Conservation (phyloP, 2,888 invertebrate species). For the Agrochola lota region DNA sequence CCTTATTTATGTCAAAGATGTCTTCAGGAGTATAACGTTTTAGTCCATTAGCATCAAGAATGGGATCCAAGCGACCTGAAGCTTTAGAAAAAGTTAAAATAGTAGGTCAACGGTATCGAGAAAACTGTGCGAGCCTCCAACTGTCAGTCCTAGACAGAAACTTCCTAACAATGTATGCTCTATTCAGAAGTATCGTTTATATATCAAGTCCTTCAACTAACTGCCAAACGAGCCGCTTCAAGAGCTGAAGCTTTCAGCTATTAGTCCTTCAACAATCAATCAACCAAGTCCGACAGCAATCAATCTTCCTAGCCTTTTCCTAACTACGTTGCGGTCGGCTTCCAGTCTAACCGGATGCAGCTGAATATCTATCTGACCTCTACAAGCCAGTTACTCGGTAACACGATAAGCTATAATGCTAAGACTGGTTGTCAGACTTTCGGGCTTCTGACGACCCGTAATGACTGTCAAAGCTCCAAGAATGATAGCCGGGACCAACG, state of each 20-base stretch:
- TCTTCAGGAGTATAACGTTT: not conserved
- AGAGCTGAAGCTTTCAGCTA: too few relatives aligned
- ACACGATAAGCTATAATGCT: too few relatives aligned
- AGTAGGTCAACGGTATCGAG: not conserved
- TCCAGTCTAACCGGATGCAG: too few relatives aligned
- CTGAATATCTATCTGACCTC: too few relatives aligned
- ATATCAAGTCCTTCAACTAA: not conserved
- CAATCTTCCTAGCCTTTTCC: too few relatives aligned
- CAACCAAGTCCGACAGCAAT: too few relatives aligned
- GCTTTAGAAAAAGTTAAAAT: not conserved
- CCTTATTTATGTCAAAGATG: not conserved
- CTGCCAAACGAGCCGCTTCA: not conserved
- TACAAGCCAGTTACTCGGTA: too few relatives aligned
- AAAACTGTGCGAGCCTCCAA: not conserved
- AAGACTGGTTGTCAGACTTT: not conserved
- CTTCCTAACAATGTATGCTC: not conserved
- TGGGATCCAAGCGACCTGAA: not conserved
- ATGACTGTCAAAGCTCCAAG: too few relatives aligned
- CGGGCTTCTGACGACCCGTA: not conserved
- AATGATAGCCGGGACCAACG: too few relatives aligned
- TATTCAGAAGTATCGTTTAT: constrained; percentile 7
- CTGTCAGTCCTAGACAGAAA: not conserved
- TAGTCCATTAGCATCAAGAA: not conserved
- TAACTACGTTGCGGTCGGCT: too few relatives aligned
- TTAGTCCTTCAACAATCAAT: too few relatives aligned